These are phyloP conservation scores for Anas flavirostris DNA, from an alignment of 2,797 vertebrate genomes.

Conservation along the genomic window DNA sequence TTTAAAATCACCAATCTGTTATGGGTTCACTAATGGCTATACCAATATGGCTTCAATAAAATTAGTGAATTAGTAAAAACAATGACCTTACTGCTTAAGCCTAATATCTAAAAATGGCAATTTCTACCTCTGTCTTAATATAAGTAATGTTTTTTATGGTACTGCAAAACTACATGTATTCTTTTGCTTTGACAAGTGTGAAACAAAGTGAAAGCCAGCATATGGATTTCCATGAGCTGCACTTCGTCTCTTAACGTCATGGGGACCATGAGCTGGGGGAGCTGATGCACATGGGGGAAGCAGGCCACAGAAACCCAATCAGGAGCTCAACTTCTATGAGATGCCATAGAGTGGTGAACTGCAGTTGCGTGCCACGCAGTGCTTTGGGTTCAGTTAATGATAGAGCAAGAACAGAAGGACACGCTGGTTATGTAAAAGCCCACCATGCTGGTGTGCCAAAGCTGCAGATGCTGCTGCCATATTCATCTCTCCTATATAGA, in stretches of 20 bases:
- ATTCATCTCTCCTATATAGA: neutral
- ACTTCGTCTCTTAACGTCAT: rapidly evolving
- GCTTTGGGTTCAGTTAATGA: neutral
- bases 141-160: neutral
- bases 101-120: neutral
- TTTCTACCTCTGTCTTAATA: neutral
- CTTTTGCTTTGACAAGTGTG: neutral
- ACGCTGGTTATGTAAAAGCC: neutral
- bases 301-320: neutral
- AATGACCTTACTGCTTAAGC: neutral
- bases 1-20: neutral
- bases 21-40: neutral
- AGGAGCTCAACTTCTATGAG: neutral
- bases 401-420: neutral
- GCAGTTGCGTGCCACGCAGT: rapidly evolving
- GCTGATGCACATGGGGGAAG: neutral
- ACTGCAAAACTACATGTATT: no score
- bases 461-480: neutral
- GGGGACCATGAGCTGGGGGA: neutral
- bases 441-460: rapidly evolving
- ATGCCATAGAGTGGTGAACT: neutral
- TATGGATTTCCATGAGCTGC: neutral
- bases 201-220: neutral
- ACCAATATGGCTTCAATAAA: neutral
- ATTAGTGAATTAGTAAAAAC: neutral